phyloP scores from a whole-genome alignment of 35 echinoderm and acorn worm genomes.

The Nesometra sesokonis region DNA sequence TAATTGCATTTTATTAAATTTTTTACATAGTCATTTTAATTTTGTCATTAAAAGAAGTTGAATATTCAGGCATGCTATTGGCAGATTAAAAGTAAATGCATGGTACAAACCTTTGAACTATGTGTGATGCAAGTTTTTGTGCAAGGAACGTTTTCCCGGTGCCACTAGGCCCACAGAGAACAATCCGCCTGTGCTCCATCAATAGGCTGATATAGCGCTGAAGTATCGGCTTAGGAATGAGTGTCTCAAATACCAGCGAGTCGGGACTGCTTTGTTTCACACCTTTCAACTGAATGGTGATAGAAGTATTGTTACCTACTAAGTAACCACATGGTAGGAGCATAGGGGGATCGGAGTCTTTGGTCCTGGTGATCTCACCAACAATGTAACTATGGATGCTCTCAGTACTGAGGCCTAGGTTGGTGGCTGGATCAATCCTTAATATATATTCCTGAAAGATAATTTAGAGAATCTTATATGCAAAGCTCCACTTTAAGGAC shows the following conservation, averaged over 20 bases:
- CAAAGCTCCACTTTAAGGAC: too few species aligned
- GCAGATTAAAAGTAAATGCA: too few species aligned
- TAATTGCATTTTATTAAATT: too few species aligned
- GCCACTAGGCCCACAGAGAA: conserved; percentile 96
- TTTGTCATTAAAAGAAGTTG: too few species aligned
- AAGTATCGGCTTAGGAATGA: conserved; percentile 86
- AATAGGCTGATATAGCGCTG: conserved; percentile 87
- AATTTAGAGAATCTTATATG: too few species aligned
- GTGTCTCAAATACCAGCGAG: conserved; percentile 79
- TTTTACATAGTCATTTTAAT: too few species aligned
- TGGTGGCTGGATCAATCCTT: conserved; percentile 95
- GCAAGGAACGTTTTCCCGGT: conserved; percentile 97
- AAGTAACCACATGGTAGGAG: conserved; percentile 93
- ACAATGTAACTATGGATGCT: conserved; percentile 79
- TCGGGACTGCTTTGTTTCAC: conserved; percentile 85
- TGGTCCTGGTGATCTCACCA: conserved; percentile 87
- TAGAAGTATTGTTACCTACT: conserved; percentile 89
- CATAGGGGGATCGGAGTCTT: conserved; percentile 81
- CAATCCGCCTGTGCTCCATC: conserved; percentile 83
- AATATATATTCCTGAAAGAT: conserved; percentile 86
- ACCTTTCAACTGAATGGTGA: conserved; percentile 91
- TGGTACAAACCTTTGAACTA: conserved; percentile 65
- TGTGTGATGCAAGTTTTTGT: conserved; percentile 95
- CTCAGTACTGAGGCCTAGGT: conserved; percentile 89
- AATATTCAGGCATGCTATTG: too few species aligned